Evolutionary conservation across 2,113 vertebrate species (phyloP).

Genomic region (Colistium nudipinnis): DNA sequence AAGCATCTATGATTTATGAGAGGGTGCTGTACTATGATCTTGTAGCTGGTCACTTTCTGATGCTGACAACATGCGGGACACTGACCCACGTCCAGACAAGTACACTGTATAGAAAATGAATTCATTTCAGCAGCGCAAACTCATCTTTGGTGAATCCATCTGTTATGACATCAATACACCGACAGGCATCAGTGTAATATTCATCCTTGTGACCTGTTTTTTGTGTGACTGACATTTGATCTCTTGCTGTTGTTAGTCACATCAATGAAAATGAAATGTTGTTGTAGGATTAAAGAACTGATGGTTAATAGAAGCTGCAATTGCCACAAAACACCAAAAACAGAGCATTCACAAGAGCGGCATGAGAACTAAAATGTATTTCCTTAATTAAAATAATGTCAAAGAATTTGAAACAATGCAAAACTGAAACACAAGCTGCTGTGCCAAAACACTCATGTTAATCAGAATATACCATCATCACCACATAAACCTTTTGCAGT

Average conservation of each 20-base stretch:
- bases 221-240: background rate
- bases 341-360: background rate
- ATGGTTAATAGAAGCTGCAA: background rate
- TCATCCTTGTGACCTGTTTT: background rate
- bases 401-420: background rate
- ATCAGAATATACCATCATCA: background rate
- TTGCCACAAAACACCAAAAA: too few species aligned
- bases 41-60: slow-evolving; percentile 51
- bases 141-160: slow-evolving; percentile 8
- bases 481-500: background rate
- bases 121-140: background rate
- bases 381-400: background rate
- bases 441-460: background rate
- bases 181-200: background rate
- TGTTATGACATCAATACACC: background rate
- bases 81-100: background rate
- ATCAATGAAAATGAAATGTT: background rate
- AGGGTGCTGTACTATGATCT: slow-evolving; percentile 37
- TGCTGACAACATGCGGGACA: slow-evolving; percentile 17
- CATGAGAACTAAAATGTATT: background rate
- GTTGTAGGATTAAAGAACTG: background rate
- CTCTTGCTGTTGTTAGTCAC: background rate
- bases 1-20: slow-evolving; percentile 61
- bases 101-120: slow-evolving; percentile 1
- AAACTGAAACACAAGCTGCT: background rate